A percentile compares a stretch with the other conserved stretches of the same genome.
phyloP scores from a whole-genome alignment of 1,140 invertebrate genomes.

The Adelges cooleyi region DNA sequence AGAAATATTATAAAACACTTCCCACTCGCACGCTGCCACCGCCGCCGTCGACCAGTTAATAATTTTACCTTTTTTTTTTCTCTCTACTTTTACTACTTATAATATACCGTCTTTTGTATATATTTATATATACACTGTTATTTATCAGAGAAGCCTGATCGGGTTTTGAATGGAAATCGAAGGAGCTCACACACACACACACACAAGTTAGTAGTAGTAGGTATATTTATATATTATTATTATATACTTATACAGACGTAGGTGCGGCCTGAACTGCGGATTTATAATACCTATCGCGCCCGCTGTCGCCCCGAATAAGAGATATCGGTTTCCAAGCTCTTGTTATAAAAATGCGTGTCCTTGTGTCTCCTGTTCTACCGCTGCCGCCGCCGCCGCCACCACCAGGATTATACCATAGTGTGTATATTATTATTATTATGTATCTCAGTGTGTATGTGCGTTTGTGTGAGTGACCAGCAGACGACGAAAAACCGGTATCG shows the following conservation, averaged over 20 bases:
- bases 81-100: too few species aligned
- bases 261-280: constrained; percentile 20
- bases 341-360: background rate
- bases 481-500: constrained; percentile 19
- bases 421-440: background rate
- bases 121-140: too few species aligned
- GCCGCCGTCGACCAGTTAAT: constrained; percentile 11
- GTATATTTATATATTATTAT: too few species aligned
- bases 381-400: background rate
- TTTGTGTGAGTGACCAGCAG: constrained; percentile 7
- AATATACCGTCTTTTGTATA: too few species aligned
- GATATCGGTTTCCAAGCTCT: constrained; percentile 25
- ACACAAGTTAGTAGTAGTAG: background rate
- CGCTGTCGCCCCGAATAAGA: constrained; percentile 15
- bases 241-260: background rate
- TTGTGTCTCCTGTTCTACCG: background rate
- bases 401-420: background rate
- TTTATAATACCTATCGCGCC: constrained; percentile 2
- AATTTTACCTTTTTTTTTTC: constrained; percentile 16
- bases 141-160: constrained; percentile 13
- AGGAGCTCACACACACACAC: background rate
- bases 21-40: constrained; percentile 1
- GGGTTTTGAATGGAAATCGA: constrained; percentile 21
- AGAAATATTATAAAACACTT: background rate
- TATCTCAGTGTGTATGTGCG: background rate